A percentile compares a stretch with the other conserved stretches of the same genome.
Conservation (phyloP, 35 echinoderm and acorn worm species). For the Anneissia japonica region DNA sequence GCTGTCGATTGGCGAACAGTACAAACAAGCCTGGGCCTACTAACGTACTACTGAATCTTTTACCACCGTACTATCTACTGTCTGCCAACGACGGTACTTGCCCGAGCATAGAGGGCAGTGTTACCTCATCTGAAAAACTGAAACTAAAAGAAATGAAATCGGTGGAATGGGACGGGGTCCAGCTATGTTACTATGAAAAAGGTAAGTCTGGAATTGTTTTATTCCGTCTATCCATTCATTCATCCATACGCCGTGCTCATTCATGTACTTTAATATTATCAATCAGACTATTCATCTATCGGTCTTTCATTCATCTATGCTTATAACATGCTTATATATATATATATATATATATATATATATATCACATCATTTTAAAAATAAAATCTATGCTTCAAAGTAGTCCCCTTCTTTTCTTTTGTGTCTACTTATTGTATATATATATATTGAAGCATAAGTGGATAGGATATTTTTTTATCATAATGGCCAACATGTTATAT, state of each 20-base stretch:
- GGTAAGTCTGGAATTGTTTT: neutral
- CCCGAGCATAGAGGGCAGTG: neutral
- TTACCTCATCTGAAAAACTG: neutral
- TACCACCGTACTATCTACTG: neutral
- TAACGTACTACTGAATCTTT: neutral
- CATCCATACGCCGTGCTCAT: no score
- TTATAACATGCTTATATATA: no score
- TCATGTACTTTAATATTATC: no score
- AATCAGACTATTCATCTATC: neutral
- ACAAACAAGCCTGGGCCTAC: neutral
- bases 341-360: no score
- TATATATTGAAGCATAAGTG: no score
- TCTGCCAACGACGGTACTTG: neutral
- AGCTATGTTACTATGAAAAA: neutral
- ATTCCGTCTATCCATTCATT: neutral
- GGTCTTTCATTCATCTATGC: neutral
- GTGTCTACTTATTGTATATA: no score
- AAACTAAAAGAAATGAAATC: neutral
- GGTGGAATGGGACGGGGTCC: neutral
- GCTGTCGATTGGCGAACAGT: neutral
- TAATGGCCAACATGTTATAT: no score
- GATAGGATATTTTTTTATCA: no score
- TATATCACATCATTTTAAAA: no score
- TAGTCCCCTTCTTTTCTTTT: no score
- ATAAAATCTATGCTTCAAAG: no score